Evolutionary conservation across 2,797 vertebrate species (phyloP), one percentile per base, ranked within the genome.

Genomic region (Poliocrania exsul): DNA sequence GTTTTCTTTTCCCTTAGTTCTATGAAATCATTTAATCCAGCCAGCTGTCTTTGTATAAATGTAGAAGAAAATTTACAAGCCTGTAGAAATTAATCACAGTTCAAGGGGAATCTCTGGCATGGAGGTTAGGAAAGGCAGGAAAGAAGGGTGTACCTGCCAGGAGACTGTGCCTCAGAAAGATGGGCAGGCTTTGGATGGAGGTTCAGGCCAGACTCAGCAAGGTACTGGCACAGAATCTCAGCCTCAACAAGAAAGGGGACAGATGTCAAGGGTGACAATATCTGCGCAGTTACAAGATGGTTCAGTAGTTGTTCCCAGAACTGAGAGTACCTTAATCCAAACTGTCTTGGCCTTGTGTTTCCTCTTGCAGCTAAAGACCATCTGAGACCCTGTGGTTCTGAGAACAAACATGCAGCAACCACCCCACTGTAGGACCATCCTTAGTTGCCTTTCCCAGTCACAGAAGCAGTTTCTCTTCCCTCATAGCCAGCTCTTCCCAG

Each of bases 351-450:
- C 37, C 51, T 61, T 2, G 1, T 6, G 12, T 33, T 40, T 33
- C 77, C 46, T 57, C 74, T 44, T 20, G 49, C 37, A 60, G 37
- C 53, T 57, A 26, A 69, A 89, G 66, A 1, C 6, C 31, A 46
- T 3, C 28, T 4, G 42, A 44, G 10, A 20, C 8, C 5, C 31
- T 0, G 1, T 8, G 23, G 18, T 10, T 5, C 1, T 31, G 51
- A 60, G 51, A 58, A 4, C 62, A 90, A 71, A 15, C 8, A 7
- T 0, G 5, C 78, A 65, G 25, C 67, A 74, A 54, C 4, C 57
- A 61, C 2, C 24, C 38, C 6, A 1, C 73, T 20, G 23, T 1
- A 57, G 67, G n/a, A 49, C 3, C 46, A 64, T 28, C 11, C 7
- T 64, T 8, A 9, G 26, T 6, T 19, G 17, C 13, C 31, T 16